phyloP scores from a whole-genome alignment of 2,113 vertebrate species.

The Festucalex cinctus region DNA sequence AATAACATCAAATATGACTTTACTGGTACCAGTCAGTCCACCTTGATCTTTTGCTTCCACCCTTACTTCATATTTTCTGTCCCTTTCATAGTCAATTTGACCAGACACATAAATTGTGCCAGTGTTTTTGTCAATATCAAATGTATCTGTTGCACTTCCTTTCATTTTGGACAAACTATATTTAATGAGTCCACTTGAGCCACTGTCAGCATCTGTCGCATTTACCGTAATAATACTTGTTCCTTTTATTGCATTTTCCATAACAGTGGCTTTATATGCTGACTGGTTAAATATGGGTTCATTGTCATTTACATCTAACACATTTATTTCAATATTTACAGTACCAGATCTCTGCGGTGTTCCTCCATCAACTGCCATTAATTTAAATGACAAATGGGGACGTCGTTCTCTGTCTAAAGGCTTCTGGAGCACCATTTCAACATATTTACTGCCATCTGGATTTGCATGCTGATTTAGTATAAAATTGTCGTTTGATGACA shows the following conservation, averaged over 20 bases:
- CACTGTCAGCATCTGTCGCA: conserved; percentile 70
- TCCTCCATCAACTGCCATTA: conserved; percentile 72
- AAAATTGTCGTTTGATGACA: conserved; percentile 62
- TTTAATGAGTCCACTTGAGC: conserved; percentile 40
- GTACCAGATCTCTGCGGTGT: conserved; percentile 66
- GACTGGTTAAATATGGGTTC: conserved; percentile 41
- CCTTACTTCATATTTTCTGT: conserved; percentile 41
- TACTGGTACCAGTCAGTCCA: conserved; percentile 36
- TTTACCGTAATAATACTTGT: conserved; percentile 60
- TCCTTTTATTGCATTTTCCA: conserved; percentile 62
- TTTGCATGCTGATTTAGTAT: conserved; percentile 57
- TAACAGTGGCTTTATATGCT: conserved; percentile 57
- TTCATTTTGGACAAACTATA: conserved; percentile 25
- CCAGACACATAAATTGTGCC: conserved; percentile 27
- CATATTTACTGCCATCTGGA: conserved; percentile 55
- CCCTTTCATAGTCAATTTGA: conserved; percentile 37
- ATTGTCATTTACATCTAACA: conserved; percentile 57
- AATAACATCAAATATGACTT: conserved; percentile 49
- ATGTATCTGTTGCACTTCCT: conserved; percentile 8
- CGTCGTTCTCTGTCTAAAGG: conserved; percentile 64
- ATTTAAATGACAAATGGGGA: conserved; percentile 38
- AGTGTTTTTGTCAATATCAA: conserved; percentile 32
- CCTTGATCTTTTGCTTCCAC: conserved; percentile 53
- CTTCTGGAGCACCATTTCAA: conserved; percentile 65
- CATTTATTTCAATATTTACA: conserved; percentile 56